Percentiles rank a stretch among this genome's conserved stretches.
These are phyloP conservation scores for Dasypus novemcinctus DNA, from an alignment of 2,113 vertebrate genomes.

Conservation along the genomic window DNA sequence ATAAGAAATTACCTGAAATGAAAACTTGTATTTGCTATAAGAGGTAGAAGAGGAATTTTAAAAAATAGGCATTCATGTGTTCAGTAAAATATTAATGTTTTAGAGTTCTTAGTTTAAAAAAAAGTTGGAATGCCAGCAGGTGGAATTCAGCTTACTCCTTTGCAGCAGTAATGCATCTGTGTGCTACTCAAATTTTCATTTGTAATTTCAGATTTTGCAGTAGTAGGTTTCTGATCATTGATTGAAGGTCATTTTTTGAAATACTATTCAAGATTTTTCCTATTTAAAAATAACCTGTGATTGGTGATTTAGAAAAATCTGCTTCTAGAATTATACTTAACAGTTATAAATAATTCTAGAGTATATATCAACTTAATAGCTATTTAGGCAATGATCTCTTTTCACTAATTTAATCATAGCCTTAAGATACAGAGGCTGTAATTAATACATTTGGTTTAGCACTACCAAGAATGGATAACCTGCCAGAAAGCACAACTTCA, in stretches of 20 bases:
- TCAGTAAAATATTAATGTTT: neutral
- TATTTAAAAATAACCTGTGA: constrained; percentile 26
- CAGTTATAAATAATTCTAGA: neutral
- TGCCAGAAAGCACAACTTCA: neutral
- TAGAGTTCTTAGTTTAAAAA: neutral
- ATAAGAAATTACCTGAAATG: constrained; percentile 27
- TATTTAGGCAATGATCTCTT: neutral
- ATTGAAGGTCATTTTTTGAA: neutral
- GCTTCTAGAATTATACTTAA: neutral
- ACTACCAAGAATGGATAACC: neutral
- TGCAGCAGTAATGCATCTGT: neutral
- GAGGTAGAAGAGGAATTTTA: neutral
- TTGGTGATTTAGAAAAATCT: neutral
- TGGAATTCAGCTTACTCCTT: neutral
- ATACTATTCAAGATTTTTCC: neutral
- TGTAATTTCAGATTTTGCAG: neutral
- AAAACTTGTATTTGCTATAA: neutral
- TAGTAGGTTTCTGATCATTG: neutral
- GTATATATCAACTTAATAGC: neutral
- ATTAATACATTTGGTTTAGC: neutral
- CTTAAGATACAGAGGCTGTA: constrained; percentile 13
- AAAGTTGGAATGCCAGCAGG: neutral
- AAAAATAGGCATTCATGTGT: neutral
- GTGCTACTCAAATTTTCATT: neutral
- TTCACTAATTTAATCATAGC: neutral